Percentiles rank a stretch among this genome's conserved stretches.
Conservation (phyloP, 2,797 vertebrate species). For the Melanogrammus aeglefinus region DNA sequence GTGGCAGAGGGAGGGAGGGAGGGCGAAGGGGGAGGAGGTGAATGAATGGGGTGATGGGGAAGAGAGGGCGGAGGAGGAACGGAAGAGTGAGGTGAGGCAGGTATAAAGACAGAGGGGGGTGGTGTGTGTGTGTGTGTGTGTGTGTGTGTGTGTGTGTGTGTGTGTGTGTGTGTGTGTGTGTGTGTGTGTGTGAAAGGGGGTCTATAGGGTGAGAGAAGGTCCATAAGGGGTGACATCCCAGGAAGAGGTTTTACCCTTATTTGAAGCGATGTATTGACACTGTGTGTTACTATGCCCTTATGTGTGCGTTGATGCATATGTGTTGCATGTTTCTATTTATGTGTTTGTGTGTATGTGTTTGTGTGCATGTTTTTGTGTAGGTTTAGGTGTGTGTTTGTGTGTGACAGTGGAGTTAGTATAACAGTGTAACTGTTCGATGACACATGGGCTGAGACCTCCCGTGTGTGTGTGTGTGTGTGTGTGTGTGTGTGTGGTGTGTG, state of each 20-base stretch:
- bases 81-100: conserved; percentile 47
- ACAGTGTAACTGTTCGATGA: conserved; percentile 43
- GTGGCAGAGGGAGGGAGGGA: conserved; percentile 27
- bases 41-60: conserved; percentile 59
- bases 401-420: conserved; percentile 38
- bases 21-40: conserved; percentile 40
- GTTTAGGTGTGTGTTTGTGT: conserved; percentile 1
- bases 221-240: neutral
- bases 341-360: neutral
- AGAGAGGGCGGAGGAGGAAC: conserved; percentile 61
- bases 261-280: conserved; percentile 23
- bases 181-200: neutral
- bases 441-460: conserved; percentile 57
- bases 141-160: too few relatives aligned
- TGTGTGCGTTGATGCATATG: neutral
- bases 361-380: too few relatives aligned
- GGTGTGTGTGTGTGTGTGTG: conserved; percentile 9
- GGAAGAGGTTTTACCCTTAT: conserved; percentile 29
- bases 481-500: neutral
- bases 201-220: neutral
- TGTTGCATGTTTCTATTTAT: neutral
- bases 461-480: conserved; percentile 1
- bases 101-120: conserved; percentile 51
- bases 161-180: too few relatives aligned
- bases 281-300: neutral